Conservation (phyloP, 2,797 vertebrate genomes). For the Apogon talboti region DNA sequence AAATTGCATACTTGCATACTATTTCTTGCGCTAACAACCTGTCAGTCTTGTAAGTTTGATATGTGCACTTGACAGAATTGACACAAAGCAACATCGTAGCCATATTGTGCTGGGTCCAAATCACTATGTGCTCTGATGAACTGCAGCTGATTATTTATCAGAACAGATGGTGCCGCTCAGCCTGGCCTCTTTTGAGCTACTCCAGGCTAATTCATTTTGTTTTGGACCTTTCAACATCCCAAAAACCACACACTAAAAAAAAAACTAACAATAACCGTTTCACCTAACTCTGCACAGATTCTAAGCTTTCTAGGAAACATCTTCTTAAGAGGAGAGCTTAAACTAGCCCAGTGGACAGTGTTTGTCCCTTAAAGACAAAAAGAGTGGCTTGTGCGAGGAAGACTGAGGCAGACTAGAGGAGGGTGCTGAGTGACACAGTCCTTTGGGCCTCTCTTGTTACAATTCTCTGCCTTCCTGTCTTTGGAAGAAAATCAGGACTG, state of each 20-base stretch:
- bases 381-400: constrained; percentile 37
- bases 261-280: constrained; percentile 5
- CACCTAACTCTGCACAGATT: background rate
- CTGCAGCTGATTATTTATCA: constrained; percentile 67
- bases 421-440: constrained; percentile 68
- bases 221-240: constrained; percentile 34
- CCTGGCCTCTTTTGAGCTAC: constrained; percentile 45
- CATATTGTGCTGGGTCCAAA: constrained; percentile 57
- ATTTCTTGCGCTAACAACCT: constrained; percentile 5
- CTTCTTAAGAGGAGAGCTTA: constrained; percentile 8
- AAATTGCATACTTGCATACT: background rate
- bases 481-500: constrained; percentile 59
- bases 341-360: constrained; percentile 19
- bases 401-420: constrained; percentile 50
- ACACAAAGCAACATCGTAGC: constrained; percentile 60
- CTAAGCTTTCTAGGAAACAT: background rate
- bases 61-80: constrained; percentile 41
- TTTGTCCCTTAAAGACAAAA: constrained; percentile 43
- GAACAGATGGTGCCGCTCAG: constrained; percentile 72
- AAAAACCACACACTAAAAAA: constrained; percentile 5
- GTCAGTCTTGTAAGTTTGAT: constrained; percentile 39
- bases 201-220: constrained; percentile 44
- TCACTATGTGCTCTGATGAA: constrained; percentile 59
- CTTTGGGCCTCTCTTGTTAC: constrained; percentile 78
- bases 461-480: constrained; percentile 66